Evolutionary conservation across 2,113 vertebrate species (phyloP).

Genomic region (Oostethus manadensis): DNA sequence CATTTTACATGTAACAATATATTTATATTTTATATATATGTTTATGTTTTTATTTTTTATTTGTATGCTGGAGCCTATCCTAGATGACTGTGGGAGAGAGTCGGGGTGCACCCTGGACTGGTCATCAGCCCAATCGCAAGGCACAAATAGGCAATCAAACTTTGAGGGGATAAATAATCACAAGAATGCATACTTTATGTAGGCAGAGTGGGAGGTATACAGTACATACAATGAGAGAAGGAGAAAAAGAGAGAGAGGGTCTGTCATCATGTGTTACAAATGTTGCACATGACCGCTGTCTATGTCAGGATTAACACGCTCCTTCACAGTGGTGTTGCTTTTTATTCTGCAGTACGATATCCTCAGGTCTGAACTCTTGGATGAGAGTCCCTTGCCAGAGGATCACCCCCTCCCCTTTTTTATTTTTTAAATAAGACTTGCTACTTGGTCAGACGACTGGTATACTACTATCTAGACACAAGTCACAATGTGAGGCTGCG

Average conservation of each 20-base stretch:
- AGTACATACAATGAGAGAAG: background rate
- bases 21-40: too few relatives aligned
- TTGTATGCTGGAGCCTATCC: too few relatives aligned
- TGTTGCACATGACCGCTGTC: conserved; percentile 40
- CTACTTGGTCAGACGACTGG: conserved; percentile 62
- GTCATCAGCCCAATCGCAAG: too few relatives aligned
- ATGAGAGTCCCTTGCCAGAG: conserved; percentile 62
- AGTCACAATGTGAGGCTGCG: conserved; percentile 63
- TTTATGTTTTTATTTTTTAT: too few relatives aligned
- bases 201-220: background rate
- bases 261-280: conserved; percentile 49
- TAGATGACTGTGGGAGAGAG: too few relatives aligned
- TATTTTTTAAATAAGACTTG: conserved; percentile 34
- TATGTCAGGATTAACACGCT: conserved; percentile 46
- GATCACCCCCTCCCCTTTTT: conserved; percentile 44
- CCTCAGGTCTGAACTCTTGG: conserved; percentile 60
- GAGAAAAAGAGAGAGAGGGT: conserved; percentile 18
- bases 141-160: too few relatives aligned
- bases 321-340: conserved; percentile 50
- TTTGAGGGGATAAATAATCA: too few relatives aligned
- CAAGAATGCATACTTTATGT: conserved; percentile 1
- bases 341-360: conserved; percentile 51
- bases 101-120: too few relatives aligned
- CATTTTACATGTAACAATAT: too few relatives aligned
- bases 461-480: conserved; percentile 66